Evolutionary conservation across 2,113 vertebrate genomes (phyloP), one percentile per base, ranked within the genome.

Genomic region (Malurus melanocephalus): DNA sequence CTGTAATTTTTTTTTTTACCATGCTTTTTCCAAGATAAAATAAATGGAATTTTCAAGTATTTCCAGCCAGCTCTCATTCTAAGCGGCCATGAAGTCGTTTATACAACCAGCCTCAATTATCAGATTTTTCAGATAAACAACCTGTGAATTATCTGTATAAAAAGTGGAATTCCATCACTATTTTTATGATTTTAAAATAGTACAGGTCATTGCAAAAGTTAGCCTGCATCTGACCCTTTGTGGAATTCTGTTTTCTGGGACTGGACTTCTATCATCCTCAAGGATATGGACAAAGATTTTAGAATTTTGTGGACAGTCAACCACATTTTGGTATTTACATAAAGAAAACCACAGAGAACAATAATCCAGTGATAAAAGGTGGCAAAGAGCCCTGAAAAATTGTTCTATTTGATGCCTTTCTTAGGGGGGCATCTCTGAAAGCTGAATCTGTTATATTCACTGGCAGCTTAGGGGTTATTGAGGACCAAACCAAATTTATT

Each of bases 71-170:
- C 19, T 87, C 6, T 78, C 23, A 40, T 56, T 69, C 23, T 40
- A 45, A 61, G 49, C 21, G 76, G 53, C 4, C 64, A 40, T 28
- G 8, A 81, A 22, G 2, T 22, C 79, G 10, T 56, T 52, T 49
- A 28, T 28, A 57, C 0, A 7, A 28, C 19, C 14, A 48, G 7
- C 8, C 19, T 53, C 0, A 7, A 33, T 15, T 5, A 61, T 11
- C 10, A n/a, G 46, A 57, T 61, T 33, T 73, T 74, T 69, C 45
- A 59, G 38, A 69, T 33, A n/a, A 19, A 55, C 26, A 65, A 20
- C 6, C 24, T 27, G 17, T 22, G 18, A 77, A 32, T 51, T 62
- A 35, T 10, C 42, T 57, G 9, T 46, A 59, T 57, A 65, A 68
- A 64, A 64, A 51, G 24, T 27, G 7, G 79, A 57, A 6, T 68